Conservation (phyloP, 1,140 invertebrate genomes). For the Drosophila funebris region DNA sequence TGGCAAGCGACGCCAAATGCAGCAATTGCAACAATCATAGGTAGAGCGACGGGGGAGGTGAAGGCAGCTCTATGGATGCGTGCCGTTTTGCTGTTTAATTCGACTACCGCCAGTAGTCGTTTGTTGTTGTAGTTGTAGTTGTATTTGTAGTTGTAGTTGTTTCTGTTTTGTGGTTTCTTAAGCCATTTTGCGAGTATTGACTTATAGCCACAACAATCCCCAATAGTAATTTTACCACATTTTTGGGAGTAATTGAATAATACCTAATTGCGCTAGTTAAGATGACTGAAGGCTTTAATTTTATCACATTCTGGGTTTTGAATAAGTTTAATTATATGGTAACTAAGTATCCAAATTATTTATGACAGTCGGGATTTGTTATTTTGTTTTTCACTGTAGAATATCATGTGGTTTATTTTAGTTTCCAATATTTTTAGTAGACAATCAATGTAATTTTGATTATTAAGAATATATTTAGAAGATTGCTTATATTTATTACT, state of each 20-base stretch:
- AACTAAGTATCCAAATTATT: too few species aligned
- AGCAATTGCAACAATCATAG: conserved; percentile 41
- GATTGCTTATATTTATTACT: too few species aligned
- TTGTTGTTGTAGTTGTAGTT: conserved; percentile 15
- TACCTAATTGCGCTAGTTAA: conserved; percentile 40
- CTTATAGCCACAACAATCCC: conserved; percentile 37
- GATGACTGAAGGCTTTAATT: conserved; percentile 14
- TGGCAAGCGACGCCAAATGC: conserved; percentile 66
- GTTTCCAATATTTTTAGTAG: too few species aligned
- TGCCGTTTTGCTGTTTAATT: conserved; percentile 76
- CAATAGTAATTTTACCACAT: conserved; percentile 30
- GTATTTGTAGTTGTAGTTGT: conserved; percentile 12
- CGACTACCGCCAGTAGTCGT: conserved; percentile 70
- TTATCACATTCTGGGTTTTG: not conserved
- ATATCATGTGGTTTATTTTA: too few species aligned
- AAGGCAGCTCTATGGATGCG: conserved; percentile 65
- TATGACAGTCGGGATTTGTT: too few species aligned
- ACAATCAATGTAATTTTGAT: too few species aligned
- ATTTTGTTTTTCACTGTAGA: too few species aligned
- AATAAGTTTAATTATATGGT: too few species aligned
- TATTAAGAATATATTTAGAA: too few species aligned
- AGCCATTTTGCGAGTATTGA: conserved; percentile 66
- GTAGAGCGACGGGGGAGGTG: not conserved
- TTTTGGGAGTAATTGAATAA: conserved; percentile 73
- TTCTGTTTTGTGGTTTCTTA: conserved; percentile 50